Conservation (phyloP, 2,888 invertebrate genomes). For the Nasonia oneida region DNA sequence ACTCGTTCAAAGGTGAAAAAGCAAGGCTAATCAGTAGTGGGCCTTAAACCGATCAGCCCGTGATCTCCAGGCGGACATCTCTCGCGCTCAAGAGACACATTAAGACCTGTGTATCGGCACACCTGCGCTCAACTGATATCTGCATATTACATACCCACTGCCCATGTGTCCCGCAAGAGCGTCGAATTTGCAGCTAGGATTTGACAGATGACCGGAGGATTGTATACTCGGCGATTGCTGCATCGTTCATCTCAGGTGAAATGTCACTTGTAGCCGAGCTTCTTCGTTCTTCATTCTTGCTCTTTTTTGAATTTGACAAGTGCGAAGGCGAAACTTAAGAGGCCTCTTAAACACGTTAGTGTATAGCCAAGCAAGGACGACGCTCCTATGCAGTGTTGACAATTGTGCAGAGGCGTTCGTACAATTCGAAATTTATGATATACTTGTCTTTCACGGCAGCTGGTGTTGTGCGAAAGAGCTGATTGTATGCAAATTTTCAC, state of each 20-base stretch:
- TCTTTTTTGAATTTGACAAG: not conserved
- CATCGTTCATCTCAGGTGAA: slow-evolving; percentile 46
- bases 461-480: not conserved
- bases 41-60: not conserved
- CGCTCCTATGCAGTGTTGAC: not conserved
- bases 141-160: slow-evolving; percentile 39
- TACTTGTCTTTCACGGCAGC: not conserved
- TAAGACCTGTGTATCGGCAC: not conserved
- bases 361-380: not conserved
- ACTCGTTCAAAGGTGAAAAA: not conserved
- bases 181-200: slow-evolving; percentile 29
- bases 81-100: slow-evolving; percentile 31
- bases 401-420: not conserved
- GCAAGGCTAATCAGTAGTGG: too few species aligned
- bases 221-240: slow-evolving; percentile 29
- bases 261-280: not conserved
- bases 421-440: not conserved
- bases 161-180: not conserved
- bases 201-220: slow-evolving; percentile 36
- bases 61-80: slow-evolving; percentile 65
- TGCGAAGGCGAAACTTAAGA: slow-evolving; percentile 5
- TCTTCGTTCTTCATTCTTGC: not conserved
- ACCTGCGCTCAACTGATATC: not conserved
- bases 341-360: not conserved
- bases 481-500: not conserved